Evolutionary conservation across 2,113 vertebrate species (phyloP).

Genomic region (Tauraco erythrolophus): DNA sequence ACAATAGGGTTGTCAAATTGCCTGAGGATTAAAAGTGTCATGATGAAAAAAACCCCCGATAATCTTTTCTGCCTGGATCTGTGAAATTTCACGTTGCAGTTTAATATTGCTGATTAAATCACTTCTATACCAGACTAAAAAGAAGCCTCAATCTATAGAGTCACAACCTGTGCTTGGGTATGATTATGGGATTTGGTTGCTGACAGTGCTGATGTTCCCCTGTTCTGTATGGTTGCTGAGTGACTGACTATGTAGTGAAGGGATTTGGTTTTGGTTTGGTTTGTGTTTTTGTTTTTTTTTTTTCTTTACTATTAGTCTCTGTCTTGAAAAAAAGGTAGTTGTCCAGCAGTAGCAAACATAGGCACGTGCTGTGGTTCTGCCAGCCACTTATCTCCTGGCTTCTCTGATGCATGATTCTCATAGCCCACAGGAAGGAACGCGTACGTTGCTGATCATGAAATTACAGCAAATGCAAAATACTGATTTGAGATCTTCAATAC

Average conservation of each 20-base stretch:
- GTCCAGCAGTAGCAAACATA: neutral
- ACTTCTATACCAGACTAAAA: neutral
- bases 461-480: neutral
- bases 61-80: neutral
- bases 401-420: neutral
- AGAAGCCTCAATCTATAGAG: neutral
- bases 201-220: neutral
- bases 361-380: neutral
- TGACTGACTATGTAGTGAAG: neutral
- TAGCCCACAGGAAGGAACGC: neutral
- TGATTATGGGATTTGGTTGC: neutral
- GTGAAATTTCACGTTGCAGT: neutral
- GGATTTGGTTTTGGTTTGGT: no score
- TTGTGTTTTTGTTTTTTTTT: neutral
- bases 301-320: neutral
- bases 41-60: neutral
- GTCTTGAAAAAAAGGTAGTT: neutral
- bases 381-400: neutral
- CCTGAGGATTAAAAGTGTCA: neutral
- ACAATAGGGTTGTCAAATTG: neutral
- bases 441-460: neutral
- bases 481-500: neutral
- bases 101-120: neutral
- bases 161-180: neutral
- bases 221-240: neutral